A percentile compares a stretch with the other conserved stretches of the same genome.
These are phyloP conservation scores for Heliornis fulica DNA, from an alignment of 2,113 vertebrate species.

Conservation along the genomic window DNA sequence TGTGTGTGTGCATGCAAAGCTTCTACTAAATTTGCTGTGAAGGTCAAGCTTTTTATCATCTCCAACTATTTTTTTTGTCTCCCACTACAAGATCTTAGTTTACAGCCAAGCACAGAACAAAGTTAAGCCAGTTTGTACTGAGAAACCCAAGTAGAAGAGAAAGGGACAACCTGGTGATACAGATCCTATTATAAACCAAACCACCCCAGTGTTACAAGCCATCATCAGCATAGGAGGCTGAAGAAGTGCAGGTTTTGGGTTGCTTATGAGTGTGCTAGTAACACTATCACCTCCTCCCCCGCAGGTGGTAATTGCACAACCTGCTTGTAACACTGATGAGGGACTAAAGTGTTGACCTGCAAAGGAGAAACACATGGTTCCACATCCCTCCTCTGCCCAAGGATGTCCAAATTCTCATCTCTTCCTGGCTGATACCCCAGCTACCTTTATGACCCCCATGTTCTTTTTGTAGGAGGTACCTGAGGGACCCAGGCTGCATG, in stretches of 20 bases:
- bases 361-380: neutral
- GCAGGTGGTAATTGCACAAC: neutral
- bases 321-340: neutral
- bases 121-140: neutral
- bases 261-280: neutral
- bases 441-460: rapidly evolving
- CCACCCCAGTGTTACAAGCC: neutral
- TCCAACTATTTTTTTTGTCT: neutral
- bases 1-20: neutral
- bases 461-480: neutral
- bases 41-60: neutral
- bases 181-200: neutral
- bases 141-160: neutral
- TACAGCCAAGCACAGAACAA: neutral
- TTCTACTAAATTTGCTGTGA: neutral
- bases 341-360: neutral
- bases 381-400: neutral
- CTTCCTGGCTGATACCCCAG: neutral
- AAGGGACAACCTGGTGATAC: neutral
- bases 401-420: neutral
- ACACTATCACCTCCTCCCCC: neutral
- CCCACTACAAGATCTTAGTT: neutral
- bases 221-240: neutral
- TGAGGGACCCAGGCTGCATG: neutral
- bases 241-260: neutral